Percentiles rank a stretch among this genome's conserved stretches.
Evolutionary conservation across 2,888 invertebrate genomes (phyloP).

Genomic region (Erebia palarica): DNA sequence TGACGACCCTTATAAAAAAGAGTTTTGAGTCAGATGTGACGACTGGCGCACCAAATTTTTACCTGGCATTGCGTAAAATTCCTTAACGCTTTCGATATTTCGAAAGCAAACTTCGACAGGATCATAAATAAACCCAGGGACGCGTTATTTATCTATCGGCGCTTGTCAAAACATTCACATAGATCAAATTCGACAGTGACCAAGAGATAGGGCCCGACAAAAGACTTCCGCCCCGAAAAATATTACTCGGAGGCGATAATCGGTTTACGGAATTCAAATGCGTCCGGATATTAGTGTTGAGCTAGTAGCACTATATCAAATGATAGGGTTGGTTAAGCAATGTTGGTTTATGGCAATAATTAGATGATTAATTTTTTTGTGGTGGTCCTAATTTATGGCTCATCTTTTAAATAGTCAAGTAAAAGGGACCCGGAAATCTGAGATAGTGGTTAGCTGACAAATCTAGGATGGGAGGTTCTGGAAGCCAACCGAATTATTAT

Average conservation of each 20-base stretch:
- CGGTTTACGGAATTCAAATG: conserved; percentile 37
- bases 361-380: neutral
- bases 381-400: neutral
- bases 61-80: conserved; percentile 56
- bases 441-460: neutral
- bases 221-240: conserved; percentile 63
- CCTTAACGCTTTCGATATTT: conserved; percentile 35
- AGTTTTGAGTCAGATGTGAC: no score
- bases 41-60: conserved; percentile 39
- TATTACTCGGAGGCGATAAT: conserved; percentile 53
- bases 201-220: conserved; percentile 61
- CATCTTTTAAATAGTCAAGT: neutral
- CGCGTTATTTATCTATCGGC: conserved; percentile 47
- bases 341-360: neutral
- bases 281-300: conserved; percentile 1
- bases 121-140: conserved; percentile 46
- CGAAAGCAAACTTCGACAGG: conserved; percentile 45
- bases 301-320: neutral
- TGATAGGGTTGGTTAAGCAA: neutral
- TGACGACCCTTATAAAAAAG: no score
- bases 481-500: neutral
- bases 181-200: conserved; percentile 65
- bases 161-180: conserved; percentile 67
- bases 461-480: neutral
- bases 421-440: neutral